These are phyloP conservation scores for Diorhabda carinulata DNA, from an alignment of 1,140 invertebrate genomes.

Conservation along the genomic window DNA sequence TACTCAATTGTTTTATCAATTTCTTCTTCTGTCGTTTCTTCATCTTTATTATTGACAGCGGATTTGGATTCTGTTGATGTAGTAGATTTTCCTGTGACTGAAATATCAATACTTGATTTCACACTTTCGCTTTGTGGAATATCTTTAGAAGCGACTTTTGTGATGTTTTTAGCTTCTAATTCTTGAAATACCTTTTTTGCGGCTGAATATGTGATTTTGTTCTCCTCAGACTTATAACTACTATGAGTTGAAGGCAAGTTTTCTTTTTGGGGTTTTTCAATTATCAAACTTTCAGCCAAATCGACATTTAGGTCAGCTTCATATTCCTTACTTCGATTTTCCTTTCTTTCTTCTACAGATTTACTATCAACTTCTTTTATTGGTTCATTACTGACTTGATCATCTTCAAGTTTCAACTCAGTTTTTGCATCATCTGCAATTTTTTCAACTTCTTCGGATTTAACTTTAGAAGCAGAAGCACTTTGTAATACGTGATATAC, in stretches of 20 bases:
- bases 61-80: background rate
- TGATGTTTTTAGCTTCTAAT: conserved; percentile 2
- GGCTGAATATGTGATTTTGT: conserved; percentile 19
- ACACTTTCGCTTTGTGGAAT: background rate
- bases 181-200: conserved; percentile 30
- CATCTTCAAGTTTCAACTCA: background rate
- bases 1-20: background rate
- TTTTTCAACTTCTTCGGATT: background rate
- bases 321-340: background rate
- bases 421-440: background rate
- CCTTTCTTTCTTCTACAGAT: background rate
- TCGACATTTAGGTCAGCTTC: background rate
- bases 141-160: background rate
- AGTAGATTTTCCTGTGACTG: background rate
- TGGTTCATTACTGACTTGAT: background rate
- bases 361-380: background rate
- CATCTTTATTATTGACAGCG: background rate
- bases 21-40: background rate
- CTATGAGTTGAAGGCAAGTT: background rate
- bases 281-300: background rate
- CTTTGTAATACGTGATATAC: conserved; percentile 25
- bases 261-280: background rate
- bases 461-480: conserved; percentile 14
- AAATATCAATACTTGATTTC: background rate
- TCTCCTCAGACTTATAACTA: background rate